Evolutionary conservation across 2,797 vertebrate genomes (phyloP), one percentile per base, ranked within the genome.

Genomic region (Bovichtus variegatus): DNA sequence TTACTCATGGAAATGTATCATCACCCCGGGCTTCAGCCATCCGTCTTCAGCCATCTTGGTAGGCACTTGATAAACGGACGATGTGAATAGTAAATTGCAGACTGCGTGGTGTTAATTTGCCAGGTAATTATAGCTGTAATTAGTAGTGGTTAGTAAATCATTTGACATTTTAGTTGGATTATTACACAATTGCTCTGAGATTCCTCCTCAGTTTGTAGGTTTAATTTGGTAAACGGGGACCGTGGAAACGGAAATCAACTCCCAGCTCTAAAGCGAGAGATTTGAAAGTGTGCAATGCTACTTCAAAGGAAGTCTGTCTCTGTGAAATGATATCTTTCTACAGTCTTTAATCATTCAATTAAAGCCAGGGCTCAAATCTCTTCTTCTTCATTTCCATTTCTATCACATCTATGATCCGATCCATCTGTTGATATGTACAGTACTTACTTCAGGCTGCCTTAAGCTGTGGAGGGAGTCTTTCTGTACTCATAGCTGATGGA

Each of bases 351-450:
- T 60, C 29, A 59, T 57, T 64, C 27, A 46, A 53, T 68, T 67
- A 59, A 63, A 64, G 64, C 51, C 77, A 57, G 15, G 23, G 18
- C 40, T 68, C n/a, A n/a, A 10, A 5, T 34, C 12, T 21, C 40
- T 46, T 62, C 21, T 68, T 47, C 41, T 62, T 27, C 25, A 50
- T 55, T 69, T 73, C 21, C 12, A 49, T 40, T 76, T 70, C 34
- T 49, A 55, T 57, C 62, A 40, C 62, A 69, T 77, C 25, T 40
- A 9, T 55, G 40, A 70, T 65, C 9, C 0, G 3, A 70, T 46
- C 36, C 23, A 31, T 82, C 18, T 76, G 41, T 63, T 63, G 68
- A 29, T 64, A 58, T 71, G 55, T 40, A n/a, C n/a, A n/a, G n/a
- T n/a, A 46, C 41, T 57, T 31, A 44, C 44, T 43, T 55, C 12